Evolutionary conservation across 2,888 invertebrate species (phyloP).

Genomic region (Tenthredo distinguenda): DNA sequence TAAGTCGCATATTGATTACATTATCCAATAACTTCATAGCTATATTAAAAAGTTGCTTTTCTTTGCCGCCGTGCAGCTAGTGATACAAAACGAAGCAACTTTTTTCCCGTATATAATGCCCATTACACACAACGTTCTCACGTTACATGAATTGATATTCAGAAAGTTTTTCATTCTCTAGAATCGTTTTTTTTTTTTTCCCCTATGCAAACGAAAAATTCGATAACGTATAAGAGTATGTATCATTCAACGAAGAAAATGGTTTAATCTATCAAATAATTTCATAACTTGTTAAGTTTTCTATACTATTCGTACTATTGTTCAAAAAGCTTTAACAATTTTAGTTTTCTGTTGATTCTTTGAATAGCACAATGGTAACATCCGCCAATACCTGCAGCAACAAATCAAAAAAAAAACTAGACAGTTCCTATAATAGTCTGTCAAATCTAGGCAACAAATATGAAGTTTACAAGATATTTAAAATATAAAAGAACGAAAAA

Average conservation of each 20-base stretch:
- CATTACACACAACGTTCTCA: background rate
- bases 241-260: background rate
- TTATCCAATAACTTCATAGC: background rate
- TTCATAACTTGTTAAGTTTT: background rate
- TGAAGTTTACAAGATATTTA: slow-evolving; percentile 36
- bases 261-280: background rate
- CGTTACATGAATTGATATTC: background rate
- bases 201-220: background rate
- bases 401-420: slow-evolving; percentile 17
- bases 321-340: background rate
- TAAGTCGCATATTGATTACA: background rate
- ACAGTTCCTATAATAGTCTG: slow-evolving; percentile 47
- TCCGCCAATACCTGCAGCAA: slow-evolving; percentile 40
- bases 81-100: background rate
- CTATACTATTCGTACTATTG: background rate
- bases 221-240: background rate
- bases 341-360: slow-evolving; percentile 1
- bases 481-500: background rate
- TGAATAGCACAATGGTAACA: slow-evolving; percentile 33
- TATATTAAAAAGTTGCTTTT: background rate
- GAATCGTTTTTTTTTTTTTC: background rate
- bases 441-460: slow-evolving; percentile 33
- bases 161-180: background rate
- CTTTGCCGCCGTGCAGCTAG: background rate
- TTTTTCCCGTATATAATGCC: background rate